phyloP scores from a whole-genome alignment of 2,888 invertebrate species.

The Diarsia dahlii region DNA sequence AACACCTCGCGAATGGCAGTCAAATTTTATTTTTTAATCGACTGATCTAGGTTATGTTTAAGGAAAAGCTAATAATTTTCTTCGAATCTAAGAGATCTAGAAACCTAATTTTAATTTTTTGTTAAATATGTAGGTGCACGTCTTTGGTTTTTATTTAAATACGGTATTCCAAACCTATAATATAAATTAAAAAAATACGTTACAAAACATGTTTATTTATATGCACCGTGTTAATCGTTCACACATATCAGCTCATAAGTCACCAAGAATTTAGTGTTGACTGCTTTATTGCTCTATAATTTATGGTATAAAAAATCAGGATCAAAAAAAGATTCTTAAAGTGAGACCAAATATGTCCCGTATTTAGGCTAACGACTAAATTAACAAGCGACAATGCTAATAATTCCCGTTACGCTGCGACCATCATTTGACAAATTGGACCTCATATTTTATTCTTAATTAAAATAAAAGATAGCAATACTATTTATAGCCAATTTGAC shows the following conservation, averaged over 20 bases:
- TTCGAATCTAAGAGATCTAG: no score
- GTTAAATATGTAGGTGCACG: background rate
- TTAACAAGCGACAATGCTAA: constrained; percentile 12
- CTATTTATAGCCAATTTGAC: constrained; percentile 13
- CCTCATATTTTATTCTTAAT: constrained; percentile 16
- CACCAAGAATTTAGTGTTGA: constrained; percentile 30
- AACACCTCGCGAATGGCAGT: background rate
- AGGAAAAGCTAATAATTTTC: no score
- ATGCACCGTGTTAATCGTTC: constrained; percentile 36
- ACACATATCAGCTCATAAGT: constrained; percentile 32
- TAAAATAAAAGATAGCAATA: constrained; percentile 25
- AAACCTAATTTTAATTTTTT: background rate
- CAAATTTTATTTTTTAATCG: no score
- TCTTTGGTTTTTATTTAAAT: background rate
- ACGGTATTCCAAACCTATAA: constrained; percentile 8
- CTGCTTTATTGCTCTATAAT: constrained; percentile 36
- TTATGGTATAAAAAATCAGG: constrained; percentile 21
- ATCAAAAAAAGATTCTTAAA: constrained; percentile 14
- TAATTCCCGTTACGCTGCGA: constrained; percentile 37
- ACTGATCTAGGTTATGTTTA: no score
- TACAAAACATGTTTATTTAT: constrained; percentile 15
- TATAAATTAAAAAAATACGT: constrained; percentile 9
- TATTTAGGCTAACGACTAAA: constrained; percentile 40
- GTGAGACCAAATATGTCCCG: constrained; percentile 12
- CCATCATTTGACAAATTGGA: constrained; percentile 43